Base-by-base conservation (phyloP, 2,113 vertebrate genomes). In the Cathartes aura region DNA sequence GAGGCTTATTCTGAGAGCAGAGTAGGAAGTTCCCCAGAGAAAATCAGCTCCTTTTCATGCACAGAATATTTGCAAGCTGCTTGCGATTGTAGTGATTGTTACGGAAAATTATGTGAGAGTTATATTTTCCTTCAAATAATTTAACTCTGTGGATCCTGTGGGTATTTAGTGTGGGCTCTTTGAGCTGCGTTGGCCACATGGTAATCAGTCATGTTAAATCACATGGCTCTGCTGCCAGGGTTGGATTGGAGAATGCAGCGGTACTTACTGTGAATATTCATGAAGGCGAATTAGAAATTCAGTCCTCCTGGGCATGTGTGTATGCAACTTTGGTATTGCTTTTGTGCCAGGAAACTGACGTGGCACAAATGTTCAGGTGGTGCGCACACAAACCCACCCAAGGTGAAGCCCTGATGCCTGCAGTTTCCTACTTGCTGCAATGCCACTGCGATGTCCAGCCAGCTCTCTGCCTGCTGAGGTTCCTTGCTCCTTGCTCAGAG, bases 41-140 rank as follows among this genome's bases (percentile, higher is more conserved):
- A 80, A 72, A 82, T 17, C 78, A 22, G 53, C 94, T 96, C 78
- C 87, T 95, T 83, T 47, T 76, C 93, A 74, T 30, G 91, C 89
- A n/a, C 87, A 12, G 82, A 76, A 30, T 76, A 80, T 94, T 91
- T 88, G 71, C 87, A 93, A 86, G 87, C 95, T 93, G 97, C 95
- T 92, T 45, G 84, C 2, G 11, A 91, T 75, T 52, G 58, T 11
- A 73, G 76, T 4, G 93, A 93, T 96, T 94, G 93, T 91, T 85
- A 93, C 4, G 1, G 91, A 66, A 97, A 97, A 97, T 95, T 82
- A 92, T 82, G 87, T 56, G 94, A 94, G 93, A 87, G 81, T 48
- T 70, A 12, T 60, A 8, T 95, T 93, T 97, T 66, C 91, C 71
- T 94, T 95, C 96, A 95, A 97, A 95, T 87, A 91, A 97, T 94